Evolutionary conservation across 2,113 vertebrate species (phyloP).

Genomic region (Phocoena sinus): DNA sequence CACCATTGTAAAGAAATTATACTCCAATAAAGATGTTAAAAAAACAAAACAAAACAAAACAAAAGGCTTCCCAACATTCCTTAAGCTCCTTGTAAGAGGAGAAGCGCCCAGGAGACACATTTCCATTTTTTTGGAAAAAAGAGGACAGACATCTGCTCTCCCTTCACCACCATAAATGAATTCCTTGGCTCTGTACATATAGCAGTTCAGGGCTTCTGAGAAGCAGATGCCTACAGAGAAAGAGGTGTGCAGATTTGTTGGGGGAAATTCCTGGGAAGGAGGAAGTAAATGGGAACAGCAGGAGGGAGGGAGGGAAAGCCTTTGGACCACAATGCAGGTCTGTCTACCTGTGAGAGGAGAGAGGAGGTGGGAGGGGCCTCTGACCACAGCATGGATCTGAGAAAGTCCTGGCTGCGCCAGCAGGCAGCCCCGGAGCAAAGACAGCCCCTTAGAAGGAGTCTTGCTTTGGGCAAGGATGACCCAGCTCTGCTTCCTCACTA

Average conservation of each 20-base stretch:
- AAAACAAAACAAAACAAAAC: too few species aligned
- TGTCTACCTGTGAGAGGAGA: neutral
- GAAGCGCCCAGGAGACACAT: neutral
- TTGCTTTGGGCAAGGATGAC: neutral
- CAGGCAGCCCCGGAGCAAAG: neutral
- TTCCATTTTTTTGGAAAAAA: neutral
- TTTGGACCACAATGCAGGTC: rapidly evolving
- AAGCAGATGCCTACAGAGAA: neutral
- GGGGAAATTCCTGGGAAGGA: neutral
- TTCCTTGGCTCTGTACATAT: neutral
- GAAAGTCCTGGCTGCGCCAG: neutral
- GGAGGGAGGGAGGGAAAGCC: neutral
- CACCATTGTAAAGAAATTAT: too few species aligned
- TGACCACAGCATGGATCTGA: neutral
- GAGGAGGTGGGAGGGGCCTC: neutral
- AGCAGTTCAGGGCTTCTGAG: neutral
- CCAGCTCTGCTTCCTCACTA: neutral
- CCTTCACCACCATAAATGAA: neutral
- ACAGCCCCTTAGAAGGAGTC: neutral
- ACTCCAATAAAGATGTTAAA: too few species aligned
- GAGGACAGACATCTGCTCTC: neutral
- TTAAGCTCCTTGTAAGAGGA: neutral
- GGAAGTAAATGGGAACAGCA: neutral
- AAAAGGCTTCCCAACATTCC: neutral
- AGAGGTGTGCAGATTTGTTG: neutral